A percentile compares a stretch with the other conserved stretches of the same genome.
Conservation (phyloP, 2,797 vertebrate genomes). For the Rhodeus uyekii region DNA sequence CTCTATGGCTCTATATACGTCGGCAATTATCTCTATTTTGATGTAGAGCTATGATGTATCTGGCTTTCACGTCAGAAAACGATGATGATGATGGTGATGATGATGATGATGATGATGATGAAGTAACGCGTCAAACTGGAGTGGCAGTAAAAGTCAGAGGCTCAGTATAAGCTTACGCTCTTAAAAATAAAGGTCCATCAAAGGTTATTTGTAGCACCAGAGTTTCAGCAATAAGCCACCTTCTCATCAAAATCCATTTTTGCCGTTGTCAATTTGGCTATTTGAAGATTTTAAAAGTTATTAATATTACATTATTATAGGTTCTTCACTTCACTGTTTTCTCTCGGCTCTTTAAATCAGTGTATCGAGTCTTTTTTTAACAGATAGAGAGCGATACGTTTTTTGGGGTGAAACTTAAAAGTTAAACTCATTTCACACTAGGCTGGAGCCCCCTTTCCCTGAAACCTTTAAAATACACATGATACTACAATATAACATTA, state of each 20-base stretch:
- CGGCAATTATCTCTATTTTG: not conserved
- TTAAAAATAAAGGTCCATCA: slow-evolving; percentile 14
- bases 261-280: not conserved
- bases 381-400: not conserved
- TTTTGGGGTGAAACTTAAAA: slow-evolving; percentile 1
- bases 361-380: not conserved
- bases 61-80: slow-evolving; percentile 31
- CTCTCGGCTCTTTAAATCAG: not conserved
- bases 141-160: slow-evolving; percentile 18
- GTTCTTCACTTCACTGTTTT: not conserved
- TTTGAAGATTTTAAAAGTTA: not conserved
- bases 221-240: not conserved
- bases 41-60: slow-evolving; percentile 12
- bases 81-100: slow-evolving; percentile 9
- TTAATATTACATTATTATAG: not conserved
- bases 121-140: slow-evolving; percentile 26
- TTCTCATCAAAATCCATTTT: not conserved
- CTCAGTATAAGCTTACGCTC: slow-evolving; percentile 11
- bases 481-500: too few species aligned
- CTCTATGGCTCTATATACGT: not conserved
- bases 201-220: not conserved
- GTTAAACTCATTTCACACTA: not conserved
- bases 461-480: not conserved
- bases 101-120: slow-evolving; percentile 28
- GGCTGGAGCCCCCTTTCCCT: not conserved